Evolutionary conservation across 1,140 invertebrate species (phyloP).

Genomic region (Ruditapes philippinarum): DNA sequence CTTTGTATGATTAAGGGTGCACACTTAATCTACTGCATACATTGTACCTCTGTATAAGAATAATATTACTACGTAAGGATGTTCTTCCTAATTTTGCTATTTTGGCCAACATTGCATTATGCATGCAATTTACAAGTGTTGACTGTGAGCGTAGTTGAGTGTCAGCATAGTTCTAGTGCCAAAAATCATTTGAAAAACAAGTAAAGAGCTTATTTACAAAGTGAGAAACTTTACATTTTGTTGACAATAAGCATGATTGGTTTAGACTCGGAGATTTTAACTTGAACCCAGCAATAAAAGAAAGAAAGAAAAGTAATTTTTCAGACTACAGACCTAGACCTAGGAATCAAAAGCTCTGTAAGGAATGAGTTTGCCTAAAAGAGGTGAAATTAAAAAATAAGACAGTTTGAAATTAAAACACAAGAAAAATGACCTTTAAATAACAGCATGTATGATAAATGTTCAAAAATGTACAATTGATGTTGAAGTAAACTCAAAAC

Average conservation of each 20-base stretch:
- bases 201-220: not conserved
- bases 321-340: too few relatives aligned
- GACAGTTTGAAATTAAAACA: too few relatives aligned
- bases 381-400: too few relatives aligned
- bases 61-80: constrained; percentile 24
- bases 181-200: constrained; percentile 47
- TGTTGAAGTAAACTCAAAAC: too few relatives aligned
- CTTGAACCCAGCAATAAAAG: constrained; percentile 6
- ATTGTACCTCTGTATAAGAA: constrained; percentile 8
- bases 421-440: too few relatives aligned
- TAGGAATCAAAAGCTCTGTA: too few relatives aligned
- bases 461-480: too few relatives aligned
- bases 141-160: constrained; percentile 48
- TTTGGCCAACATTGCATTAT: constrained; percentile 40
- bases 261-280: not conserved
- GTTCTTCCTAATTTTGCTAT: too few relatives aligned
- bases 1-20: constrained; percentile 17
- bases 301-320: constrained; percentile 5
- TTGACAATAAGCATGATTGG: not conserved
- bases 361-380: too few relatives aligned
- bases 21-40: not conserved
- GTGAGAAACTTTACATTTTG: constrained; percentile 36
- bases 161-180: too few relatives aligned
- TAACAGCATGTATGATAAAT: too few relatives aligned
- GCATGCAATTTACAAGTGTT: constrained; percentile 52